Evolutionary conservation across 2,888 invertebrate genomes (phyloP), one percentile per base, ranked within the genome.

Genomic region (Neuroscelio doddi): DNA sequence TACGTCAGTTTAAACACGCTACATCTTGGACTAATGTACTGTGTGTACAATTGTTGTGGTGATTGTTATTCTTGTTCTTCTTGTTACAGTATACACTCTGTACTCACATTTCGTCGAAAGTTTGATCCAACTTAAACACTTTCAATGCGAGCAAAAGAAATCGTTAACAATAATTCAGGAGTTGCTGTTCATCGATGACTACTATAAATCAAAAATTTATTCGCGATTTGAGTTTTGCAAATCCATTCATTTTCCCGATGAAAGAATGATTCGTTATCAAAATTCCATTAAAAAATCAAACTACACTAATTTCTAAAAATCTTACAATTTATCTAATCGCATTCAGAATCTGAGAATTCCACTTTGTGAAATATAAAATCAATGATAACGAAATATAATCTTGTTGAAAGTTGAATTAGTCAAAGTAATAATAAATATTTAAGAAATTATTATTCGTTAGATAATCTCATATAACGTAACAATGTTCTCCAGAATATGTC

Each of bases 61-160:
- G 71, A 67, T 69, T 70, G 71, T 71, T 69, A 68, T 70, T 67
- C 52, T 65, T 66, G 74, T 70, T 74, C 75, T 73, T 76, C 71
- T 71, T 71, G 69, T 68, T 67, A 63, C 57, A 71, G 73, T 62
- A 67, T 73, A 73, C 75, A 72, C 70, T 74, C 68, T 62, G 72
- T 74, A 75, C 73, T 75, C 71, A 74, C 72, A 66, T 74, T 73
- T 75, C 69, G 70, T 68, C 72, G 69, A 71, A 72, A 68, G 63
- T 68, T 58, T 44, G 61, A 44, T 67, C 14, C 16, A 7, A 52
- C 45, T 49, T 14, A 63, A 45, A 56, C 52, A 55, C 58, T 52
- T 61, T 57, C 39, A 58, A 50, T 53, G 52, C 38, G 34, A 32
- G 51, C 29, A 17, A 41, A 21, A 32, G 45, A 30, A 30, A 41